Evolutionary conservation across 2,113 vertebrate genomes (phyloP).

Genomic region (Nibea albiflora): DNA sequence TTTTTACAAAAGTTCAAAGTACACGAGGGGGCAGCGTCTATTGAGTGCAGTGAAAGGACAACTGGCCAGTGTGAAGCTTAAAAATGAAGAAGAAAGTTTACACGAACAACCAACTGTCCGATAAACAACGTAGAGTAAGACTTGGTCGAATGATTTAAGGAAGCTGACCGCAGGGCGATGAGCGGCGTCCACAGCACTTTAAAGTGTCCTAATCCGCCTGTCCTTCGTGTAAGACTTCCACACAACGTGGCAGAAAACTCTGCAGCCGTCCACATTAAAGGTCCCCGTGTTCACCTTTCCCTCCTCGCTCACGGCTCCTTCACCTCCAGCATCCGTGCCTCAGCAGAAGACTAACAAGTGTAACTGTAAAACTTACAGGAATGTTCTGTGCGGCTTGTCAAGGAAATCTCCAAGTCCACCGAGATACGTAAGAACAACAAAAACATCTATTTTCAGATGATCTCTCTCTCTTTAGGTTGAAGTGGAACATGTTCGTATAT

Average conservation of each 20-base stretch:
- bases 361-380: constrained; percentile 44
- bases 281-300: constrained; percentile 33
- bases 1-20: constrained; percentile 31
- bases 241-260: constrained; percentile 12
- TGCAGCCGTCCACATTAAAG: neutral
- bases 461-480: constrained; percentile 34
- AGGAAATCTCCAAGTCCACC: neutral
- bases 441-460: neutral
- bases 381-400: constrained; percentile 51
- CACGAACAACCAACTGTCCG: constrained; percentile 12
- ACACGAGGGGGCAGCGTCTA: constrained; percentile 26
- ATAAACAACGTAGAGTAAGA: constrained; percentile 47
- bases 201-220: neutral
- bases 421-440: neutral
- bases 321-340: neutral
- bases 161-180: constrained; percentile 36
- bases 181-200: neutral
- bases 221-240: constrained; percentile 63
- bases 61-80: constrained; percentile 17
- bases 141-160: constrained; percentile 40
- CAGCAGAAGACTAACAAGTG: neutral
- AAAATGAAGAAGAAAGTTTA: constrained; percentile 1
- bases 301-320: neutral
- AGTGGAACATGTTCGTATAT: neutral
- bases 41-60: constrained; percentile 9